phyloP scores from a whole-genome alignment of 2,888 invertebrate species.

The Kuschelorhynchus macadamiae region DNA sequence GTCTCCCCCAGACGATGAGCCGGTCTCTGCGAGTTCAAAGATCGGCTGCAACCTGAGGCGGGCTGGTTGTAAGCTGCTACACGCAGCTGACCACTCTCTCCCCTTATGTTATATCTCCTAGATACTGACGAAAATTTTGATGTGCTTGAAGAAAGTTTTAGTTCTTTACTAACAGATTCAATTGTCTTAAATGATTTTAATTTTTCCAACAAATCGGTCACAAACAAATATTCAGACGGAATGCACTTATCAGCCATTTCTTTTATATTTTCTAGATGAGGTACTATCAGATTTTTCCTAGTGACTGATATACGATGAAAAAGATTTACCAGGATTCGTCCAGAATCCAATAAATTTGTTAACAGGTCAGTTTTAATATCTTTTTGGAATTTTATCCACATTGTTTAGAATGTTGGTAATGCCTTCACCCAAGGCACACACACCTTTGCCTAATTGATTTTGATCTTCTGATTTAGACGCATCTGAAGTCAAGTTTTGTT shows the following conservation, averaged over 20 bases:
- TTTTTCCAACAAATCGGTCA: conserved; percentile 25
- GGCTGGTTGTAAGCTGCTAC: too few relatives aligned
- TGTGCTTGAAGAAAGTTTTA: not conserved
- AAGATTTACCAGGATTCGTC: too few relatives aligned
- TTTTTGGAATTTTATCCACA: too few relatives aligned
- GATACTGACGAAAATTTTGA: not conserved
- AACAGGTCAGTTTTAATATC: too few relatives aligned
- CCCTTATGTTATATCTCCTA: not conserved
- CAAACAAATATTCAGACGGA: conserved; percentile 32
- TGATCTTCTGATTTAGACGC: not conserved
- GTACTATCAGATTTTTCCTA: too few relatives aligned
- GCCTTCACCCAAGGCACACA: not conserved
- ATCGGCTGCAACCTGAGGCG: not conserved
- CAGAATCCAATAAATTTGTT: too few relatives aligned
- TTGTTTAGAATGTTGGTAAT: not conserved
- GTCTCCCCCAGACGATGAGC: not conserved
- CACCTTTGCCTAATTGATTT: not conserved
- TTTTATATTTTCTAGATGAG: conserved; percentile 22
- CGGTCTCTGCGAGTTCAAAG: not conserved
- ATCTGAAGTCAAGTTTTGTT: too few relatives aligned
- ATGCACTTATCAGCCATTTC: conserved; percentile 16
- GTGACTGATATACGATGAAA: too few relatives aligned
- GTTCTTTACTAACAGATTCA: conserved; percentile 21
- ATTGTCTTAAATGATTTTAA: not conserved
- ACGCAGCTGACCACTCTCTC: not conserved